Percentiles rank a stretch among this genome's conserved stretches.
Conservation (phyloP, 2,113 vertebrate species). For the Epinephelus fuscoguttatus region DNA sequence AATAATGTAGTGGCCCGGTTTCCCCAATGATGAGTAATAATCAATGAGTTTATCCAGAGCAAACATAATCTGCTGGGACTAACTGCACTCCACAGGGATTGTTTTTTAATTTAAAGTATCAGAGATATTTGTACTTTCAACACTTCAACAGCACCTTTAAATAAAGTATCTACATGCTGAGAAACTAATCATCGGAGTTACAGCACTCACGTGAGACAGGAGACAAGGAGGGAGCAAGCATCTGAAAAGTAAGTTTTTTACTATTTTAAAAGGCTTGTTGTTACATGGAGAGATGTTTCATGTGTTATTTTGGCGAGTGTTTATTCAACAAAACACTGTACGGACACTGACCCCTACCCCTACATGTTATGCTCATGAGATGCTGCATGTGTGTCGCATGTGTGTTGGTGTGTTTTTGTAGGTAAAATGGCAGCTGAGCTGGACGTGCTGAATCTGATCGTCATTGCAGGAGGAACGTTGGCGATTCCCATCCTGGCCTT, state of each 20-base stretch:
- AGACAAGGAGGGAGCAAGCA: constrained; percentile 23
- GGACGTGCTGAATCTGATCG: constrained; percentile 92
- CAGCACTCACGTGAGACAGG: constrained; percentile 10
- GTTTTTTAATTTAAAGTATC: background rate
- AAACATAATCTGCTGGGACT: constrained; percentile 46
- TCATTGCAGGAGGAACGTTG: constrained; percentile 90
- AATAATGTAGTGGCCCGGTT: constrained; percentile 63
- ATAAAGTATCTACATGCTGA: background rate
- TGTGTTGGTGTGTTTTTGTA: constrained; percentile 22
- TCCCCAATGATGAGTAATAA: constrained; percentile 57
- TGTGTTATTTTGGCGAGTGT: background rate
- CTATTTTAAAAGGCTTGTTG: background rate
- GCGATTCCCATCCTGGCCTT: constrained; percentile 95
- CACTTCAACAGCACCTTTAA: background rate
- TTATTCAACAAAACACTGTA: background rate
- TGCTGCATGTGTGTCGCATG: background rate
- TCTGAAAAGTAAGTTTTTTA: constrained; percentile 61
- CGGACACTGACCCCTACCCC: background rate
- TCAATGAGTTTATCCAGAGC: constrained; percentile 76
- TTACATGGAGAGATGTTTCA: background rate
- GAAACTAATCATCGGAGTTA: constrained; percentile 13
- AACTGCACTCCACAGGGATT: constrained; percentile 29
- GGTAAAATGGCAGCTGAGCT: constrained; percentile 87
- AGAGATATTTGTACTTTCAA: background rate
- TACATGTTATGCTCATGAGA: background rate